Conservation (phyloP, 2,113 vertebrate genomes). For the Spizaetus ornatus region DNA sequence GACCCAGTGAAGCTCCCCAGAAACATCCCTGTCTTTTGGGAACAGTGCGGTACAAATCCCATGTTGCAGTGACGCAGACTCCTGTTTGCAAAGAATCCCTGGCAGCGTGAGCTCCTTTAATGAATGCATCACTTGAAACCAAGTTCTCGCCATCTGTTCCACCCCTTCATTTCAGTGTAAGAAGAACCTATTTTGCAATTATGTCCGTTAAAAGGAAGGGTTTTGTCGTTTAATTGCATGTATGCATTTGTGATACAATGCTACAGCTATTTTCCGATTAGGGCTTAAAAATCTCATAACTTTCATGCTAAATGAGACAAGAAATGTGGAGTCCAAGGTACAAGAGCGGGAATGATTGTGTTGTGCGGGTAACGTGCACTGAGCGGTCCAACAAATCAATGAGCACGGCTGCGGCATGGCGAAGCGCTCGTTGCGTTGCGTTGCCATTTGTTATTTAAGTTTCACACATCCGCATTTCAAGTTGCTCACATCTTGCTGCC, state of each 20-base stretch:
- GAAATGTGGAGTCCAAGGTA: neutral
- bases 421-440: neutral
- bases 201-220: slow-evolving; percentile 29
- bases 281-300: slow-evolving; percentile 11
- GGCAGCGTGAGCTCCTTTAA: slow-evolving; percentile 43
- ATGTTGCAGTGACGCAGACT: neutral
- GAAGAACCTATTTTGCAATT: slow-evolving; percentile 50
- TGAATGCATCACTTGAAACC: slow-evolving; percentile 58
- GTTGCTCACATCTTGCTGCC: neutral
- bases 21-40: neutral
- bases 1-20: neutral
- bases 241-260: neutral
- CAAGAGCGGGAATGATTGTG: neutral
- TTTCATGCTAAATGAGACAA: slow-evolving; percentile 9
- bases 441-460: neutral
- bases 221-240: slow-evolving; percentile 38
- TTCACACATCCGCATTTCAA: neutral
- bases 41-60: neutral
- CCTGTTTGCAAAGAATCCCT: slow-evolving; percentile 25
- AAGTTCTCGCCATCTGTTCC: slow-evolving; percentile 59
- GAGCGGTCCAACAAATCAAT: neutral
- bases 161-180: slow-evolving; percentile 22
- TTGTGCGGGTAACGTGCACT: neutral
- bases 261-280: slow-evolving; percentile 5
- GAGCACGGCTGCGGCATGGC: neutral